Conservation (phyloP, 2,113 vertebrate genomes). For the Sphaerodactylus townsendi region DNA sequence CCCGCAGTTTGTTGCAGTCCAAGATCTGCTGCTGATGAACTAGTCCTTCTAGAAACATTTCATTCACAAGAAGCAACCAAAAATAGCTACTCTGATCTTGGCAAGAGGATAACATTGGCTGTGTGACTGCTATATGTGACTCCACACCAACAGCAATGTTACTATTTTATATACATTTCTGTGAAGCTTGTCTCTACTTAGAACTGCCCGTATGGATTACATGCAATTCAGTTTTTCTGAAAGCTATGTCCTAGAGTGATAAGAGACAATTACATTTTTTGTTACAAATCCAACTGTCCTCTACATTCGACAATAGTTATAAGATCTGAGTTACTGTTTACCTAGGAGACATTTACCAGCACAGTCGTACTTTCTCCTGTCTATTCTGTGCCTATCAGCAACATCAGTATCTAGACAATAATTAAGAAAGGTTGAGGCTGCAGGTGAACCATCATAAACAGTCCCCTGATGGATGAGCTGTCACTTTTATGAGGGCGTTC, state of each 20-base stretch:
- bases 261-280: constrained; percentile 10
- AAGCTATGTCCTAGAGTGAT: constrained; percentile 15
- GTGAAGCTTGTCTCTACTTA: constrained; percentile 15
- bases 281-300: not conserved
- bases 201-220: not conserved
- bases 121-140: not conserved
- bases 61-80: not conserved
- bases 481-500: constrained; percentile 49
- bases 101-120: not conserved
- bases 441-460: constrained; percentile 38
- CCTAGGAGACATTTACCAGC: not conserved
- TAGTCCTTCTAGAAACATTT: not conserved
- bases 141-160: not conserved
- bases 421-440: constrained; percentile 28
- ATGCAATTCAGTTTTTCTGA: constrained; percentile 8
- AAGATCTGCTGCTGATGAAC: not conserved
- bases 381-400: constrained; percentile 19
- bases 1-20: not conserved
- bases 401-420: not conserved
- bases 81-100: not conserved
- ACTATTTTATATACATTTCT: constrained; percentile 34
- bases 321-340: not conserved
- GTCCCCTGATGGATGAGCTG: constrained; percentile 27
- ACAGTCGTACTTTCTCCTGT: not conserved
- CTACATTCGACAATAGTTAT: not conserved